Evolutionary conservation across 2,797 vertebrate genomes (phyloP).

Genomic region (Acrossocheilus fasciatus): DNA sequence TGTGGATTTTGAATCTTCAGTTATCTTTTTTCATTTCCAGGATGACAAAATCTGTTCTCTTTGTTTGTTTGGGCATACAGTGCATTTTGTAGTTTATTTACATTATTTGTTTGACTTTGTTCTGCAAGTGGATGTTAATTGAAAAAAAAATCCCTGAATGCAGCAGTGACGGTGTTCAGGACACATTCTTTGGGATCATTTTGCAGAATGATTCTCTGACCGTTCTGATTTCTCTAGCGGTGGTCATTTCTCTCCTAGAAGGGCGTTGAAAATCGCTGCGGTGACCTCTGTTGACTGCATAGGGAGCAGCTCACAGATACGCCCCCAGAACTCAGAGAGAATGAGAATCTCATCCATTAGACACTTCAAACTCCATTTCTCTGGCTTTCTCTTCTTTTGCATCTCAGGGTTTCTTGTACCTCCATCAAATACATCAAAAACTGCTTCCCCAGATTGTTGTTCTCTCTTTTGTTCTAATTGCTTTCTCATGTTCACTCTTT

Average conservation of each 20-base stretch:
- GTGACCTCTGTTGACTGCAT: conserved; percentile 86
- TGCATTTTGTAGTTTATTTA: neutral
- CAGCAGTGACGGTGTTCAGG: conserved; percentile 64
- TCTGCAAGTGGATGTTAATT: neutral
- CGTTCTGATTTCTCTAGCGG: conserved; percentile 82
- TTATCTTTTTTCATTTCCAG: neutral
- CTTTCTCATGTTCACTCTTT: conserved; percentile 24
- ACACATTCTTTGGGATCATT: conserved; percentile 81
- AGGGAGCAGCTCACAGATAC: conserved; percentile 75
- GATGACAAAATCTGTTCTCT: neutral
- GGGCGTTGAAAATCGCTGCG: conserved; percentile 79
- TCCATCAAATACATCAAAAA: conserved; percentile 27
- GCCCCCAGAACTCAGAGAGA: conserved; percentile 61
- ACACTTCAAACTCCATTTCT: conserved; percentile 20
- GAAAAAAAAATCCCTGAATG: neutral
- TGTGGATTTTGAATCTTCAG: neutral
- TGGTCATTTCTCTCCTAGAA: conserved; percentile 79
- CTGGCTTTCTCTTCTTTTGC: conserved; percentile 1
- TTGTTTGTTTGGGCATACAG: neutral
- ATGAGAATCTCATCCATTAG: neutral
- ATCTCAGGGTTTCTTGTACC: conserved; percentile 19
- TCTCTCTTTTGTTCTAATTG: conserved; percentile 13
- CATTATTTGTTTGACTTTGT: neutral
- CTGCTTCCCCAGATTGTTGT: neutral
- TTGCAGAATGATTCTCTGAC: conserved; percentile 73